Base-by-base conservation (phyloP, 1,140 invertebrate species). In the Drosophila sulfurigaster region DNA sequence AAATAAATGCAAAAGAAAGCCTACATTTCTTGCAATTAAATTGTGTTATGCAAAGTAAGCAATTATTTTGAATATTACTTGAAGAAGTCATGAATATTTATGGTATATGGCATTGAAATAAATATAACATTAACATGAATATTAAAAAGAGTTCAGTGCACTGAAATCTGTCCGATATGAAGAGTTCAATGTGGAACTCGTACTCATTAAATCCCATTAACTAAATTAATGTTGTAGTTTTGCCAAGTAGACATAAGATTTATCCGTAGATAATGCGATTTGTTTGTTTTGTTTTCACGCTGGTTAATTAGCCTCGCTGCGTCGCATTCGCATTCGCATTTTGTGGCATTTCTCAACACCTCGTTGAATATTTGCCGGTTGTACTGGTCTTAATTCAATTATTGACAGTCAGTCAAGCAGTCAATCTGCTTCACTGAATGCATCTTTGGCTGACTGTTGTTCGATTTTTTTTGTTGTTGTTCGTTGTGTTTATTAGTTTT, bases 361-460 rank as follows among this genome's bases (percentile, higher is more conserved):
- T 81, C 52, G 59, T 76, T 76, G 67, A 5, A 70, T 75, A 57
- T 75, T 65, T 51, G 38, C 49, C 56, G 49, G n/a, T 38, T 64
- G 41, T 54, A 28, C 8, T 76, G 65, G 49, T 77, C 32, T 48
- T 83, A 71, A 85, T 85, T 85, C 60, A 85, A 85, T 85, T 81
- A 85, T 85, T 73, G 81, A 78, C 81, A 82, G 51, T 56, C 66
- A 57, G 66, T 60, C 59, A 77, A 69, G 64, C 70, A 78, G 35
- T 20, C 73, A 52, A 43, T 5, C 51, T 20, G 51, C 32, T 46
- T 69, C 56, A 45, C 59, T 63, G 49, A 74, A 28, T 83, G 81
- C 64, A 70, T 66, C 54, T 58, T 28, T 30, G n/a, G 54, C 11
- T 20, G 54, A 16, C 30, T 25, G 20, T 25, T 25, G 20, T 25